Base-by-base conservation (phyloP, 2,888 invertebrate genomes). In the Drosophila lutescens region DNA sequence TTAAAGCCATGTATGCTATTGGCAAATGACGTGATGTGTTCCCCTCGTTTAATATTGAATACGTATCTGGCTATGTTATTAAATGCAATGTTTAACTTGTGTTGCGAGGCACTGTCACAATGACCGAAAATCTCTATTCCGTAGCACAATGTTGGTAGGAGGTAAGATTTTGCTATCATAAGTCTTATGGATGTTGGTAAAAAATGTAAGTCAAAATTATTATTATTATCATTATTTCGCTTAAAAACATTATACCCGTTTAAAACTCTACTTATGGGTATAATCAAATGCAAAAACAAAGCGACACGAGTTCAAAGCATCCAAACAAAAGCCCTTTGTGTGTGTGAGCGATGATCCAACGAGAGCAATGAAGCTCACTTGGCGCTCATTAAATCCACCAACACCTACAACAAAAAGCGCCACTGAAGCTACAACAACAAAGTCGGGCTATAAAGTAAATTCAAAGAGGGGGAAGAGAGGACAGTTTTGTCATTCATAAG, bases 351-450 rank as follows among this genome's bases (percentile, higher is more conserved):
- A 69, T 81, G 87, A 79, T 79, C 87, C 87, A 78, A 74, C 55
- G 70, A 65, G 67, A 76, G 76, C 60, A 75, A 77, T 77, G 58
- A 55, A 79, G 74, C 81, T 70, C 84, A 72, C 67, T 73, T 79
- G 68, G 53, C 72, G 67, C 75, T 85, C 77, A 79, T 87, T 77
- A 77, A 69, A 71, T 30, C 55, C 47, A 36, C 17, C 36, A 61
- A 15, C 51, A 44, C 23, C 53, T 58, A 61, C 63, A 67, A 65
- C 47, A 65, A 46, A 47, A 32, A 8, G 3, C 20, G 44, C 23
- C 20, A 6, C 13, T 23, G 23, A 23, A 23, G 13, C 13, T 23
- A 23, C 23, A 44, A n/a, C 13, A 44, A 44, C 46, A 63, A 50
- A 43, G 57, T 47, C 34, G 43, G 15, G 12, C 38, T 30, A 50